Evolutionary conservation across 2,797 vertebrate species (phyloP), one percentile per base, ranked within the genome.

Genomic region (Sebastes dallii): DNA sequence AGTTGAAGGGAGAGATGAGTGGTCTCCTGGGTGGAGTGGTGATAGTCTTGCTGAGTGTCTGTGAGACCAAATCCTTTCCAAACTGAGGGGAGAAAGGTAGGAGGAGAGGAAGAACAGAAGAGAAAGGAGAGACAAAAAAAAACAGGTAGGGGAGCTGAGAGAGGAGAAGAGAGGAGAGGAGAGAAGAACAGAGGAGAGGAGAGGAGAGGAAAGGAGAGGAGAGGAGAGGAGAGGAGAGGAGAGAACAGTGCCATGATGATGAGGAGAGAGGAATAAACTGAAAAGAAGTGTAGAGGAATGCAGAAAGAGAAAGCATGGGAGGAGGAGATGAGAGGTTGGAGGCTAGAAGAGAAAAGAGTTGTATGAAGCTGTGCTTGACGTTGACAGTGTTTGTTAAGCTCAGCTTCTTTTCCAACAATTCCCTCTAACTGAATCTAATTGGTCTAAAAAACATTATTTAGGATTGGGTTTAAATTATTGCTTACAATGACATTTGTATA

Each of bases 11-110:
- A 72, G 70, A 96, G 95, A 96, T 95, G 96, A 95, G 91, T 96
- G 95, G 96, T 97, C 97, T 98, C 96, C 93, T 96, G 97, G 96
- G 97, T 94, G 95, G 94, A 96, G 96, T 95, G 96, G 95, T 97
- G 96, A 96, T 97, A 96, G 95, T 95, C 92, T 95, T 96, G 95
- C 95, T 97, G 97, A 96, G 96, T 96, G 96, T 96, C 96, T 96
- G 91, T 94, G 97, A 97, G 97, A 97, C 96, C 94, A 89, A 96
- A 98, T 97, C 96, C 95, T 93, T 93, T 75, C 93, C 94, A 30
- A 81, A 92, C 81, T 81, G 82, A 89, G 69, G 72, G 81, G 75
- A 86, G 66, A 82, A 93, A 93, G 88, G 93, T 88, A 94, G 88
- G 91, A 95, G 92, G 82, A 85, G 55, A 72, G 36, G 66, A 74